A percentile compares a stretch with the other conserved stretches of the same genome.
Evolutionary conservation across 2,113 vertebrate species (phyloP).

Genomic region (Forbesichthys agassizii): DNA sequence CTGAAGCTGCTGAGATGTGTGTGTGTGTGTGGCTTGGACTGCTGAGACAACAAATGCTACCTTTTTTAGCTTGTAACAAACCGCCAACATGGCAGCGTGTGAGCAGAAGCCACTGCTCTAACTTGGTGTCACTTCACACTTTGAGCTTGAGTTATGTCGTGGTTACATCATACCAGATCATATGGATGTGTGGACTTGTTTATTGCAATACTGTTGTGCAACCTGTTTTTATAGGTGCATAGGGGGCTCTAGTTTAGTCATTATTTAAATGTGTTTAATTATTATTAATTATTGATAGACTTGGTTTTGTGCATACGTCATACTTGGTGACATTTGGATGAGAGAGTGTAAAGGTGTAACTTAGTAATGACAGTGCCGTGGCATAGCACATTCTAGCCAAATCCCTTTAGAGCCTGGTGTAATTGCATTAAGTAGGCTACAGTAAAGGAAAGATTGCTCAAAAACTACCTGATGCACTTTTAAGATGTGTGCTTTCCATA

Average conservation of each 20-base stretch:
- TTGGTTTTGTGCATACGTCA: constrained; percentile 1
- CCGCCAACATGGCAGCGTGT: not conserved
- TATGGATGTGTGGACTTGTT: not conserved
- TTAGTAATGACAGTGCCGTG: too few species aligned
- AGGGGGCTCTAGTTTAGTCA: not conserved
- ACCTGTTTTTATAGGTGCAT: not conserved
- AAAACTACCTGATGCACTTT: constrained; percentile 51
- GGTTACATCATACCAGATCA: not conserved
- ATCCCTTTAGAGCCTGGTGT: constrained; percentile 59
- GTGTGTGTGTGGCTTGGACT: constrained; percentile 56
- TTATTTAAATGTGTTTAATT: constrained; percentile 9
- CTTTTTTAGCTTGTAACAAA: constrained; percentile 6
- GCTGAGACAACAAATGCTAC: constrained; percentile 44
- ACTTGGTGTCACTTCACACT: not conserved
- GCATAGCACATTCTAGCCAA: constrained; percentile 13
- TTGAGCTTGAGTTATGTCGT: not conserved
- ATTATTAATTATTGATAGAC: constrained; percentile 11
- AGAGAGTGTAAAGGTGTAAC: not conserved
- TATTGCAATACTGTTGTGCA: not conserved
- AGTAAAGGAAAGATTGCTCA: constrained; percentile 55
- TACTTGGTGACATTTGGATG: constrained; percentile 38
- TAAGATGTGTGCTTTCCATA: not conserved
- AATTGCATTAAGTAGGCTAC: constrained; percentile 63
- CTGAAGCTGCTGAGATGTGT: constrained; percentile 52
- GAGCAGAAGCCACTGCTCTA: constrained; percentile 1